Evolutionary conservation across 2,797 vertebrate species (phyloP).

Genomic region (Bufotes viridis): DNA sequence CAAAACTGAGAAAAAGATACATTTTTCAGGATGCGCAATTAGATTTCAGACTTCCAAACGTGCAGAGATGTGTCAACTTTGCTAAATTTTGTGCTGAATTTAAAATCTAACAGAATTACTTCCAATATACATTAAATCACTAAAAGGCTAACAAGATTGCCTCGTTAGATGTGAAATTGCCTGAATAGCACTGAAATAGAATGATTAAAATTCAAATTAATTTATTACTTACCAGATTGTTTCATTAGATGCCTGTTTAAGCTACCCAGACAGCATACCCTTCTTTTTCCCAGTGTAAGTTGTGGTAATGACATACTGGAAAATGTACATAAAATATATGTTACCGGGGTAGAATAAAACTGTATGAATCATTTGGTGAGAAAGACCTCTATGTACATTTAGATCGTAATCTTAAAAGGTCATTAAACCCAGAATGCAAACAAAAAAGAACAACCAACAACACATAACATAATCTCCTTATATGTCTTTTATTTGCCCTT

Average conservation of each 20-base stretch:
- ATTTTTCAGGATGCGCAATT: slow-evolving; percentile 11
- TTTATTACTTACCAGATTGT: slow-evolving; percentile 40
- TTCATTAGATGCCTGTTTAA: slow-evolving; percentile 49
- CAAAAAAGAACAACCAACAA: no score
- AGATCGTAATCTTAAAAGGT: no score
- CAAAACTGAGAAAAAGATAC: slow-evolving; percentile 18
- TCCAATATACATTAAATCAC: slow-evolving; percentile 44
- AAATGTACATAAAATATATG: background rate
- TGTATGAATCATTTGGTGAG: no score
- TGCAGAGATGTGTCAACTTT: slow-evolving; percentile 17
- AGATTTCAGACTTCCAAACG: slow-evolving; percentile 30
- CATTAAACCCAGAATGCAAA: no score
- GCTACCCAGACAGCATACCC: slow-evolving; percentile 14
- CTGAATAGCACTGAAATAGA: slow-evolving; percentile 40
- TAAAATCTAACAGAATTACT: slow-evolving; percentile 43
- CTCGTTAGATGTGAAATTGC: slow-evolving; percentile 53
- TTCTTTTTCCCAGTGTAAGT: slow-evolving; percentile 15
- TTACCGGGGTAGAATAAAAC: background rate
- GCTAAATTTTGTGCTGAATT: slow-evolving; percentile 32
- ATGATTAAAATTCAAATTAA: slow-evolving; percentile 52
- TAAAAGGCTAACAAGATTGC: slow-evolving; percentile 52
- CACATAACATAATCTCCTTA: no score
- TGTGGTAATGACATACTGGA: background rate
- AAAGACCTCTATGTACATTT: no score
- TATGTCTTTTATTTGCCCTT: no score